A percentile compares a stretch with the other conserved stretches of the same genome.
Conservation (phyloP, 1,140 invertebrate genomes). For the Charaxes varanes region DNA sequence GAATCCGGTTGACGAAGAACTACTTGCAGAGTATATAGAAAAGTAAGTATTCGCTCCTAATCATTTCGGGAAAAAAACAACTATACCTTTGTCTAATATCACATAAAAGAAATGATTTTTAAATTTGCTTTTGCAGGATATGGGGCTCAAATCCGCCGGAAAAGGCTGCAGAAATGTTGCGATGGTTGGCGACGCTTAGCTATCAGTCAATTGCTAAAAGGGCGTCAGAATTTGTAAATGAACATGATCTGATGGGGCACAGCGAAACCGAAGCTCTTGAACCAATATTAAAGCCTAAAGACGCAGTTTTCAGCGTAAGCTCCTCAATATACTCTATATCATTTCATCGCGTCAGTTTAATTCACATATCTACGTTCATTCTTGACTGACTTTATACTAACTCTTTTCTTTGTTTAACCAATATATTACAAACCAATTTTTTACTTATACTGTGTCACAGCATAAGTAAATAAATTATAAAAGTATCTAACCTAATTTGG, state of each 20-base stretch:
- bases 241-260: constrained; percentile 33
- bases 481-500: too few relatives aligned
- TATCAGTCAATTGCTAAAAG: constrained; percentile 48
- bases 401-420: too few relatives aligned
- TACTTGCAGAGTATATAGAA: constrained; percentile 62
- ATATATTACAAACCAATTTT: too few relatives aligned
- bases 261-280: constrained; percentile 17
- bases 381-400: too few relatives aligned
- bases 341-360: too few relatives aligned
- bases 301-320: constrained; percentile 58
- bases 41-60: constrained; percentile 42
- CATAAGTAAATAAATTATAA: too few relatives aligned
- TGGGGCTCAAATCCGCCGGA: constrained; percentile 41
- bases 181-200: constrained; percentile 58
- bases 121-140: constrained; percentile 24
- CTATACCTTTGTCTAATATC: too few relatives aligned
- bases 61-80: constrained; percentile 4
- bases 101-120: not conserved
- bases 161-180: constrained; percentile 44
- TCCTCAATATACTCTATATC: constrained; percentile 3
- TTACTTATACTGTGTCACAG: too few relatives aligned
- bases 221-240: constrained; percentile 33
- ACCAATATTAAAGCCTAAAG: constrained; percentile 45
- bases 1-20: constrained; percentile 66
- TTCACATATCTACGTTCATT: too few relatives aligned